Base-by-base conservation (phyloP, 2,888 invertebrate genomes). In the Oscheius onirici region DNA sequence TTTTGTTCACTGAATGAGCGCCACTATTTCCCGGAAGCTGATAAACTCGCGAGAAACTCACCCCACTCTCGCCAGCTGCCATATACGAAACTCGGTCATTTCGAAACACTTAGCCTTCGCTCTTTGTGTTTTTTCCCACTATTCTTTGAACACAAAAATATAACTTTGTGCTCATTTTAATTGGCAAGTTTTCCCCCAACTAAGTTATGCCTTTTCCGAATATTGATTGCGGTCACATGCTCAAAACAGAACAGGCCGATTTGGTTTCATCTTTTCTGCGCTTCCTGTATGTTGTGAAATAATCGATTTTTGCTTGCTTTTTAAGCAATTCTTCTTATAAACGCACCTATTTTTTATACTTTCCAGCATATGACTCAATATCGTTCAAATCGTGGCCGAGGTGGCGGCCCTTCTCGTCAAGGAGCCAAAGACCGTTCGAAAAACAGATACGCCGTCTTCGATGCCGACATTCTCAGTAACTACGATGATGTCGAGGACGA, bases 401-500 rank as follows among this genome's bases (percentile, higher is more conserved):
- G 63, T 13, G 68, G 68, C 13, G 28, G 43, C 20, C 71, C 72
- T 3, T 71, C 69, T 1, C 78, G 76, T 52, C 75, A 75, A 5
- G 78, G 78, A 51, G 81, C 79, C 17, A 81, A 81, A 67, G 75
- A 79, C 52, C 40, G 78, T 1, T 71, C 77, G 1, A 73, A 75
- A 49, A 40, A 74, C 67, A 77, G 78, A 11, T 79, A 77, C 55
- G 75, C 77, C 24, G 73, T 75, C 2, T 63, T 83, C 26, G 84
- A 84, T 65, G 73, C 79, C 13, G 84, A 84, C 69, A 77, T 81
- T 51, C 71, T 75, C 13, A 81, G 83, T 28, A 69, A 74, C 61
- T 84, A 83, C 67, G 84, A 84, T 41, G 77, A 83, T 58, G 77
- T 82, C 11, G 85, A 85, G n/a, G 81, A 83, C 10, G 49, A 63